Percentiles rank a stretch among this genome's conserved stretches.
Conservation (phyloP, 2,888 invertebrate genomes). For the Caenorhabditis sp. region DNA sequence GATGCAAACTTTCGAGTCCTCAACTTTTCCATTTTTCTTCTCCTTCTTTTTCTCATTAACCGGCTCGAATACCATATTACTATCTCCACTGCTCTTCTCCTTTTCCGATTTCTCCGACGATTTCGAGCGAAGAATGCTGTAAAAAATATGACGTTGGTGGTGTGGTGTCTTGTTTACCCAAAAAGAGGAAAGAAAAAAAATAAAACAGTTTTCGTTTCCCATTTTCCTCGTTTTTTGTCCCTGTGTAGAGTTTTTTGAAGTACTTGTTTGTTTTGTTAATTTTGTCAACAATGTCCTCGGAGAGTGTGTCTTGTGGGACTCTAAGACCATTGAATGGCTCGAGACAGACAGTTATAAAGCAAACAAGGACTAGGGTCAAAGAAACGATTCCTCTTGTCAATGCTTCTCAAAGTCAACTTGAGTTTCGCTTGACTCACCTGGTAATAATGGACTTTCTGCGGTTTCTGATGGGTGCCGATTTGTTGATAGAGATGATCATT, state of each 20-base stretch:
- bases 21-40: constrained; percentile 48
- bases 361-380: too few species aligned
- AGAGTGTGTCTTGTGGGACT: constrained; percentile 11
- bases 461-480: constrained; percentile 29
- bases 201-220: constrained; percentile 33
- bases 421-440: too few species aligned
- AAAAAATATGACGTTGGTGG: too few species aligned
- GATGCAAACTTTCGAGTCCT: constrained; percentile 62
- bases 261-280: constrained; percentile 57
- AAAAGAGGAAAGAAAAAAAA: not conserved
- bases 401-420: too few species aligned
- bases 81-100: too few species aligned
- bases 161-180: constrained; percentile 1
- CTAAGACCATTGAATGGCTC: constrained; percentile 40
- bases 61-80: constrained; percentile 28
- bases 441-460: constrained; percentile 59
- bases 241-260: constrained; percentile 18
- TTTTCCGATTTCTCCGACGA: constrained; percentile 52
- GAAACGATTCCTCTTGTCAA: too few species aligned
- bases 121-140: constrained; percentile 57
- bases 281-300: constrained; percentile 48
- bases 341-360: constrained; percentile 3
- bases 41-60: constrained; percentile 48
- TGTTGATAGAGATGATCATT: constrained; percentile 42
- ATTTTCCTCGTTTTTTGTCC: too few species aligned